Conservation (phyloP, 2,888 invertebrate genomes). For the Phrixothrix hirtus region DNA sequence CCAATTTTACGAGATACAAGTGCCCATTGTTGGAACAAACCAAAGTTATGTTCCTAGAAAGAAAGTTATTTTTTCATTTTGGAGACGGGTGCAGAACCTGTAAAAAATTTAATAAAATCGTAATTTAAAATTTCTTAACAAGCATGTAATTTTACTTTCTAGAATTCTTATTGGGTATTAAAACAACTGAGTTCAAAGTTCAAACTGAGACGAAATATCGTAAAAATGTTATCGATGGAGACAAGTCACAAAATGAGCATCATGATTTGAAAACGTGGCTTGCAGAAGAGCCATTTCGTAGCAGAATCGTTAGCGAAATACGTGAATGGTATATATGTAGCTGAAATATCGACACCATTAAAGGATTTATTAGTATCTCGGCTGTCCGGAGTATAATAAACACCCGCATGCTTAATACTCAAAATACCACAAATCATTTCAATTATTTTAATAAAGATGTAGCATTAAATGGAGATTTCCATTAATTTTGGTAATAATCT, state of each 20-base stretch:
- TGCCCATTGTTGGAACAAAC: too few species aligned
- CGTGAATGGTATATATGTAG: conserved; percentile 9
- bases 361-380: conserved; percentile 19
- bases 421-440: conserved; percentile 28
- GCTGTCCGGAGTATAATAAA: conserved; percentile 15
- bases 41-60: too few species aligned
- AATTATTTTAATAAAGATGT: conserved; percentile 28
- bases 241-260: not conserved
- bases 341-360: conserved; percentile 25
- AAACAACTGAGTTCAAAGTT: not conserved
- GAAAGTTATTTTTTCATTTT: too few species aligned
- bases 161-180: too few species aligned
- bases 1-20: too few species aligned
- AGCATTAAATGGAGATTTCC: conserved; percentile 14
- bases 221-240: not conserved
- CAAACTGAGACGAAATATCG: not conserved
- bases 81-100: too few species aligned
- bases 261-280: not conserved
- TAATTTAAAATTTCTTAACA: too few species aligned
- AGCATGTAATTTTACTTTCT: too few species aligned
- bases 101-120: too few species aligned
- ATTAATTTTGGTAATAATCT: conserved; percentile 5
- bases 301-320: conserved; percentile 14
- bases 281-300: conserved; percentile 11
- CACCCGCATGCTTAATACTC: conserved; percentile 21